phyloP scores from a whole-genome alignment of 1,140 invertebrate genomes.

The Globodera rostochiensis region DNA sequence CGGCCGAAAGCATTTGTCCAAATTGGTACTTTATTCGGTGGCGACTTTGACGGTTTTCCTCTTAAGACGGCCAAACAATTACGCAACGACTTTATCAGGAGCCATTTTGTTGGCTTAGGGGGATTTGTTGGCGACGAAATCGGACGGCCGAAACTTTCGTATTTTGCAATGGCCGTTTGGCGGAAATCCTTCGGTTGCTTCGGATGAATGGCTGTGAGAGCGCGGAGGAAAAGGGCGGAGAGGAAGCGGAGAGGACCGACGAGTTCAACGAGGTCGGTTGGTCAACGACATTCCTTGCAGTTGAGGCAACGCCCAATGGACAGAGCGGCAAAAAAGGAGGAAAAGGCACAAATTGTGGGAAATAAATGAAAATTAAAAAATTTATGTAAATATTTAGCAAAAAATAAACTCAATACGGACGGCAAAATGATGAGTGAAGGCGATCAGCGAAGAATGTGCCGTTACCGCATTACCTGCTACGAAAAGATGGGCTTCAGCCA shows the following conservation, averaged over 20 bases:
- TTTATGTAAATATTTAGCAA: neutral
- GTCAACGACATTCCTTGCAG: neutral
- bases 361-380: neutral
- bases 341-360: neutral
- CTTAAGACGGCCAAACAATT: neutral
- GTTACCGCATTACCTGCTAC: slow-evolving; percentile 24
- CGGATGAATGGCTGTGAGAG: neutral
- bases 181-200: neutral
- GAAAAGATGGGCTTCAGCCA: neutral
- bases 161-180: neutral
- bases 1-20: neutral
- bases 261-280: neutral
- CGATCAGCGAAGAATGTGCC: slow-evolving; percentile 21
- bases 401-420: neutral
- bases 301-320: neutral
- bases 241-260: neutral
- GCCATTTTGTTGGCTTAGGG: slow-evolving; percentile 4
- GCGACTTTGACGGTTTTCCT: neutral
- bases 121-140: neutral
- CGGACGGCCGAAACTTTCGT: neutral
- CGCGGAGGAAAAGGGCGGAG: slow-evolving; percentile 7
- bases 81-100: neutral
- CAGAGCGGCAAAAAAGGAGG: neutral
- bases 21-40: neutral
- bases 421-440: slow-evolving; percentile 7